Evolutionary conservation across 2,888 invertebrate genomes (phyloP).

Genomic region (Agriopis aurantiaria): DNA sequence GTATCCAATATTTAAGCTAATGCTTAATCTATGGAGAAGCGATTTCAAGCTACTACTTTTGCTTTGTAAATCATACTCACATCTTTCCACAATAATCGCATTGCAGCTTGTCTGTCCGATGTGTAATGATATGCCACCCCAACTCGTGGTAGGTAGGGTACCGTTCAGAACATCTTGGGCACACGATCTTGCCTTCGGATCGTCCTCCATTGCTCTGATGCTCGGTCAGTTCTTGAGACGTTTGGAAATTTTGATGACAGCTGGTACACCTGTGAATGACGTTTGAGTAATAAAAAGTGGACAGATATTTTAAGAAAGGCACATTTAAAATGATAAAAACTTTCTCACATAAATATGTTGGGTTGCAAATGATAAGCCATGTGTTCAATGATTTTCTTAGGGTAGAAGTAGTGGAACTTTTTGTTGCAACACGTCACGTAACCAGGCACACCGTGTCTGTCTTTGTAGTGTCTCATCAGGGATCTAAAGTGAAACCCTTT

Average conservation of each 20-base stretch:
- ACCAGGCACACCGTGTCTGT: conserved; percentile 81
- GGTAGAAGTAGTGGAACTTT: conserved; percentile 82
- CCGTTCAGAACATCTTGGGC: conserved; percentile 75
- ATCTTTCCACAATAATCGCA: conserved; percentile 81
- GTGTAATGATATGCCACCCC: conserved; percentile 72
- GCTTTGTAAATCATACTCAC: conserved; percentile 57
- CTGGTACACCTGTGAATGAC: conserved; percentile 70
- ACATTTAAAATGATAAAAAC: not conserved
- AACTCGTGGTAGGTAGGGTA: conserved; percentile 80
- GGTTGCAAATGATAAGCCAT: conserved; percentile 82
- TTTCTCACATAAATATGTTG: conserved; percentile 79
- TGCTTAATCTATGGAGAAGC: too few relatives aligned
- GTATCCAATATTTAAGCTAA: too few relatives aligned
- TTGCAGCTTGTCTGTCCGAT: conserved; percentile 72
- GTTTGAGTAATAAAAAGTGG: not conserved
- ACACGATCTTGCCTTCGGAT: conserved; percentile 76
- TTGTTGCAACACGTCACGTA: conserved; percentile 81
- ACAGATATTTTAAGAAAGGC: not conserved
- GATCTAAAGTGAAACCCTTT: conserved; percentile 77
- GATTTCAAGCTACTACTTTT: not conserved
- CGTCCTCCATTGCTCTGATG: conserved; percentile 79
- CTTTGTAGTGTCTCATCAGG: conserved; percentile 81
- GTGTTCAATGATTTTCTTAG: conserved; percentile 81
- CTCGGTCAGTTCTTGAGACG: conserved; percentile 75
- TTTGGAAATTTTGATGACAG: conserved; percentile 80